A percentile compares a stretch with the other conserved stretches of the same genome.
phyloP scores from a whole-genome alignment of 2,888 invertebrate species.

The Leptinotarsa rubiginosa region DNA sequence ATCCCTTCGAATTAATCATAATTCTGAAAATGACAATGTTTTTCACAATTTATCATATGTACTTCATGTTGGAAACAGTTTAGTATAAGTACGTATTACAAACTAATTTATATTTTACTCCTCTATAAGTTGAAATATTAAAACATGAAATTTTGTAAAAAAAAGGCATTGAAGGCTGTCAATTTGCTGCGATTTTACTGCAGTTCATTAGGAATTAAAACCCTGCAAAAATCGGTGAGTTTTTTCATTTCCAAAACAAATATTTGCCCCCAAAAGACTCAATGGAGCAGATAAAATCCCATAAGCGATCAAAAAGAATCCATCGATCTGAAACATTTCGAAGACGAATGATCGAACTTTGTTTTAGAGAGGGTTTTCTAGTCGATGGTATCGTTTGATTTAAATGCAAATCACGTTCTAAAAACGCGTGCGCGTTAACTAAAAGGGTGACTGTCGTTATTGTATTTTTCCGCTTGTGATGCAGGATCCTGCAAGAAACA shows the following conservation, averaged over 20 bases:
- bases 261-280: neutral
- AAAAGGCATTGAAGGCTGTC: no score
- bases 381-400: neutral
- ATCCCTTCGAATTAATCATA: no score
- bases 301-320: neutral
- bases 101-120: no score
- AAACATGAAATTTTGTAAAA: no score
- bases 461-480: neutral
- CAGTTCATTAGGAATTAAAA: neutral
- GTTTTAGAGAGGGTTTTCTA: neutral
- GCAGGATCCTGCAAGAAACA: neutral
- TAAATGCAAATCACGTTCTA: slow-evolving; percentile 8
- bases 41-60: no score
- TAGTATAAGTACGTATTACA: no score
- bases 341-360: neutral
- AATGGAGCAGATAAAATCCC: neutral
- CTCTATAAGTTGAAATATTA: no score
- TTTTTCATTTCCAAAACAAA: neutral
- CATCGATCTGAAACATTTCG: neutral
- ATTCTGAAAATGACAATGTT: no score
- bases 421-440: neutral
- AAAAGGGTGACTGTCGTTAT: neutral
- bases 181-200: neutral
- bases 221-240: neutral
- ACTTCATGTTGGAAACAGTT: no score